These are phyloP conservation scores for Nyctibius bracteatus DNA, from an alignment of 2,113 vertebrate genomes.

Conservation along the genomic window DNA sequence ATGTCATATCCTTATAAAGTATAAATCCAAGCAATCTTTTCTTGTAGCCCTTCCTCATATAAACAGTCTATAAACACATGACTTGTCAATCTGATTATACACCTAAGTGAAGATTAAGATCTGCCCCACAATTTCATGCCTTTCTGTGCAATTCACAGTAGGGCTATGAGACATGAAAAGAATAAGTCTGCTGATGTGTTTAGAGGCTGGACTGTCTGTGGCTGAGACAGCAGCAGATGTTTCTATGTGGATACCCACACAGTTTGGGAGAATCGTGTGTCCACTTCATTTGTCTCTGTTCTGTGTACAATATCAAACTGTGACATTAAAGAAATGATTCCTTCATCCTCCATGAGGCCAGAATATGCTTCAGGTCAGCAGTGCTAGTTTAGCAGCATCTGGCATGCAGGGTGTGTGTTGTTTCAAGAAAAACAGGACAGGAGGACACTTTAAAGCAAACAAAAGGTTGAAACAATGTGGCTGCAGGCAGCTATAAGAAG, in stretches of 20 bases:
- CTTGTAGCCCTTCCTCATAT: neutral
- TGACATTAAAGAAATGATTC: neutral
- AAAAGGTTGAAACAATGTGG: neutral
- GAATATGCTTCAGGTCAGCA: neutral
- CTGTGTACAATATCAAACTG: neutral
- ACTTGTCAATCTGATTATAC: neutral
- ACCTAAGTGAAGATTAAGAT: neutral
- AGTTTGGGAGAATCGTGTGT: neutral
- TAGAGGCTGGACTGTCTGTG: neutral
- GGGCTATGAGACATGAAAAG: neutral
- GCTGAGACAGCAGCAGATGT: neutral
- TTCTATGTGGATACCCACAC: neutral
- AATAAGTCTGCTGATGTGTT: rapidly evolving
- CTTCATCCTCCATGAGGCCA: neutral
- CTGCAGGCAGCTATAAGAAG: neutral
- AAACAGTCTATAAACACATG: neutral
- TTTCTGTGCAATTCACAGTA: neutral
- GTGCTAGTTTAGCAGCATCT: neutral
- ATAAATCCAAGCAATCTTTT: neutral
- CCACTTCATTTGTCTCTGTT: neutral
- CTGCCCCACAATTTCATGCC: neutral
- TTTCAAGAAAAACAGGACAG: neutral
- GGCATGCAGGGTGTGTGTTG: neutral
- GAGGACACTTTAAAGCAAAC: neutral
- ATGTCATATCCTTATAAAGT: neutral